Conservation (phyloP, 2,797 vertebrate species). For the Platyrinchus mystaceus region DNA sequence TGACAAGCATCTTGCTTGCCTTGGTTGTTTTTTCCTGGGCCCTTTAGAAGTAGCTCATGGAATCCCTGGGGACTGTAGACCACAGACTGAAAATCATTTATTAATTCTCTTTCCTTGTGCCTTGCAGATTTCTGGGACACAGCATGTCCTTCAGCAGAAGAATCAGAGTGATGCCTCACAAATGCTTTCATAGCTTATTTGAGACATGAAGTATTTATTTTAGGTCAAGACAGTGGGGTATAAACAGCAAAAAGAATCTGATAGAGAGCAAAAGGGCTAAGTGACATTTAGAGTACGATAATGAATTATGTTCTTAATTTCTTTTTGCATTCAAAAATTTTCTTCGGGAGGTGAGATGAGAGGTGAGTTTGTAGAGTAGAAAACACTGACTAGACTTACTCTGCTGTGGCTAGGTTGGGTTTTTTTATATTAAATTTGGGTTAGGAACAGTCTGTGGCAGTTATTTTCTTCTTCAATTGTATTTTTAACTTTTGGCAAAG, state of each 20-base stretch:
- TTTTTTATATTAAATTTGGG: not conserved
- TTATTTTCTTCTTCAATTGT: conserved; percentile 12
- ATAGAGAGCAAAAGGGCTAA: not conserved
- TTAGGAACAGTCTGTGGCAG: not conserved
- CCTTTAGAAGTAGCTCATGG: not conserved
- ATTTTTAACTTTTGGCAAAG: conserved; percentile 43
- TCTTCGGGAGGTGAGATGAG: not conserved
- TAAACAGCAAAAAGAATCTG: not conserved
- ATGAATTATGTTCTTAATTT: not conserved
- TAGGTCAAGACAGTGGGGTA: not conserved
- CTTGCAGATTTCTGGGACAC: not conserved
- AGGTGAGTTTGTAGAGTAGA: not conserved
- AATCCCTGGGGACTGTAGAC: not conserved
- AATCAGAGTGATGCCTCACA: not conserved
- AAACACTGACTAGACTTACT: not conserved
- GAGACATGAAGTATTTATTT: not conserved
- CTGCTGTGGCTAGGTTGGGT: not conserved
- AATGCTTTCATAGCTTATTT: not conserved
- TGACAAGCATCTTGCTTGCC: not conserved
- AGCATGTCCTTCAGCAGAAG: not conserved
- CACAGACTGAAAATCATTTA: not conserved
- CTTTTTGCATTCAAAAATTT: not conserved
- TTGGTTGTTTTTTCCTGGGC: not conserved
- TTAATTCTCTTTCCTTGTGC: not conserved
- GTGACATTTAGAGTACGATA: not conserved